Conservation (phyloP, 53 echinoderm and acorn worm genomes). For the Pentamera pediparva region DNA sequence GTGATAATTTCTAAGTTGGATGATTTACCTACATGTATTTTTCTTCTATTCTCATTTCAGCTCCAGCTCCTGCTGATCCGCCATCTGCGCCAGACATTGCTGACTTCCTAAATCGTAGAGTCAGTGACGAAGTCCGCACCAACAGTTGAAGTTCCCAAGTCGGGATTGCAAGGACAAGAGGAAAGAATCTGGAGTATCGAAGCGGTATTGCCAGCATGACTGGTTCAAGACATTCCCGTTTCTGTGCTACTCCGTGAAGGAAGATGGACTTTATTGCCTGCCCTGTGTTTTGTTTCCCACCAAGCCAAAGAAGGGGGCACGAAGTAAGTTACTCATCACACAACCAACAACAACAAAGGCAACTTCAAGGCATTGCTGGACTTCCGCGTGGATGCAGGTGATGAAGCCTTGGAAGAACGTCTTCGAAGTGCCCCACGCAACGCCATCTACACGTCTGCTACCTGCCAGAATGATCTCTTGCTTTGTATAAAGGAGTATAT, state of each 20-base stretch:
- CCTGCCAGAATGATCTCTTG: constrained; percentile 38
- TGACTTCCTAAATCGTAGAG: not conserved
- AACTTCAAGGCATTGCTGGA: constrained; percentile 39
- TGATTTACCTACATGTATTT: too few species aligned
- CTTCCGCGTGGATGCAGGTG: constrained; percentile 1
- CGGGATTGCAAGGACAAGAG: constrained; percentile 18
- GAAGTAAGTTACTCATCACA: constrained; percentile 25
- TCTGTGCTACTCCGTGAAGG: constrained; percentile 20
- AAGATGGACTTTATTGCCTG: constrained; percentile 33
- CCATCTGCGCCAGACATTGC: not conserved
- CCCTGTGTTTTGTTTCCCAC: constrained; percentile 26
- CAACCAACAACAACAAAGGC: constrained; percentile 34
- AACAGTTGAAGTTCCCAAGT: not conserved
- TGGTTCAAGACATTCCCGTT: constrained; percentile 26
- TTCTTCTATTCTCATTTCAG: not conserved
- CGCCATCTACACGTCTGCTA: constrained; percentile 36
- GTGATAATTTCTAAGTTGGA: too few species aligned
- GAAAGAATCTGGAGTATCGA: not conserved
- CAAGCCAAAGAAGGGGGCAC: constrained; percentile 3
- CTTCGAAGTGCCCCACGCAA: constrained; percentile 5
- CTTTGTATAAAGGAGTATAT: constrained; percentile 32
- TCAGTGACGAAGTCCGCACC: constrained; percentile 12
- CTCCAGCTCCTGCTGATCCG: not conserved
- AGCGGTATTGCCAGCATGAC: constrained; percentile 14
- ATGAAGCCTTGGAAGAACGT: not conserved